phyloP scores from a whole-genome alignment of 2,113 vertebrate genomes.

The Hippopotamus amphibius region DNA sequence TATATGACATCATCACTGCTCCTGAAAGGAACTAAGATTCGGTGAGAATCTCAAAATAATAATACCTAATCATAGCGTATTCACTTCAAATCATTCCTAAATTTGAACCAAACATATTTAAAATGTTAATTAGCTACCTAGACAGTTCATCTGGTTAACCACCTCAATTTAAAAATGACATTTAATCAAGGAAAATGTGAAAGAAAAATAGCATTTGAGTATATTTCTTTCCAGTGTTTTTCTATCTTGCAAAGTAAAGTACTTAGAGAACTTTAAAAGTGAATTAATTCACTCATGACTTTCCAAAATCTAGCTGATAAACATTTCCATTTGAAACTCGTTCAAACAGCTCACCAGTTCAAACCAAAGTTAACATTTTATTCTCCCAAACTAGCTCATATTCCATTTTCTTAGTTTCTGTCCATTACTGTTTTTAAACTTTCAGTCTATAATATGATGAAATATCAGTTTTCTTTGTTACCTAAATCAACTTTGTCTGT shows the following conservation, averaged over 20 bases:
- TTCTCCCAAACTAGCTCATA: neutral
- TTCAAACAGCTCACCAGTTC: neutral
- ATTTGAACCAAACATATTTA: slow-evolving; percentile 55
- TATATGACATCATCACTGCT: neutral
- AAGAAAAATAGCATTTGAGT: slow-evolving; percentile 52
- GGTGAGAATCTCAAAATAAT: slow-evolving; percentile 59
- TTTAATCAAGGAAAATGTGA: slow-evolving; percentile 72
- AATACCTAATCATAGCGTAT: slow-evolving; percentile 63
- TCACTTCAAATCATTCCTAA: slow-evolving; percentile 64
- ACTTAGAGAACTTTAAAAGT: neutral
- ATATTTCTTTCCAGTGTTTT: slow-evolving; percentile 7
- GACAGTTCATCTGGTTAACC: slow-evolving; percentile 42
- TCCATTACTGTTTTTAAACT: neutral
- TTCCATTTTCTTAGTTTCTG: neutral
- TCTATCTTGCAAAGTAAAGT: slow-evolving; percentile 16
- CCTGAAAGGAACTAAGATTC: neutral
- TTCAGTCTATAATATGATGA: neutral
- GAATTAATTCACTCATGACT: slow-evolving; percentile 4
- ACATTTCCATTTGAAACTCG: neutral
- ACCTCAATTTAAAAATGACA: slow-evolving; percentile 65
- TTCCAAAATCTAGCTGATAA: neutral
- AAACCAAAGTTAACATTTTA: neutral
- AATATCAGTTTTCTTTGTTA: neutral
- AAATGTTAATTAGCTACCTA: slow-evolving; percentile 60
- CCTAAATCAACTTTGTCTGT: neutral